Base-by-base conservation (phyloP, 2,888 invertebrate species). In the Buathra laborator region DNA sequence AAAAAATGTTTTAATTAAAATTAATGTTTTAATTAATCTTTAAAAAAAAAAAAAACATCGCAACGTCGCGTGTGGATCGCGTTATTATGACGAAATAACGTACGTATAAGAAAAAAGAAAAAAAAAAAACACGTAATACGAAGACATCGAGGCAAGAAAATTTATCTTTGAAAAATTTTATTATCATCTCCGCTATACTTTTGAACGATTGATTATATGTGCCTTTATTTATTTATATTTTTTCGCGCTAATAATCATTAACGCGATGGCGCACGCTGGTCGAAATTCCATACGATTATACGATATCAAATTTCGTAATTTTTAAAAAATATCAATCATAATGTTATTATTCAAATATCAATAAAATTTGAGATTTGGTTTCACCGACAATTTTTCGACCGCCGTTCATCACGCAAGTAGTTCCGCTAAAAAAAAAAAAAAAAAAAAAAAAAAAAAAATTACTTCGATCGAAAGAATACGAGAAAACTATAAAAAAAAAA, bases 61-160 rank as follows among this genome's bases (percentile, higher is more conserved):
- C 19, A 14, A 29, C 24, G 14, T 29, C 12, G 62, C 62, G 29
- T 14, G 37, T 37, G 37, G 37, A 37, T 37, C 37, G 37, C 6
- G 9, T 37, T 37, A 37, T 37, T 37, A 9, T 37, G 37, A 37
- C 37, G 37, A 37, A 37, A 37, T 37, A n/a, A 51, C 71, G 71
- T 71, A 56, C 71, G 71, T 56, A 56, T 19, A 14, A 59, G 10
- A 59, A 59, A 59, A 59, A 37, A 37, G 53, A 53, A 53, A 37
- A 1, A 59, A 59, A 59, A 59, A 37, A 37, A 71, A 53, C 32
- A 37, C 6, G 6, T 37, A 5, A 37, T 37, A 51, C 24, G 51
- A 16, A 71, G 53, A 10, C 53, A 9, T 53, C 51, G 53, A 53
- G 32, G 70, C 4, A 71, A 14, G 19, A 29, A 29, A 68, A 53